Base-by-base conservation (phyloP, 2,888 invertebrate genomes). In the Drosophila anomelani region DNA sequence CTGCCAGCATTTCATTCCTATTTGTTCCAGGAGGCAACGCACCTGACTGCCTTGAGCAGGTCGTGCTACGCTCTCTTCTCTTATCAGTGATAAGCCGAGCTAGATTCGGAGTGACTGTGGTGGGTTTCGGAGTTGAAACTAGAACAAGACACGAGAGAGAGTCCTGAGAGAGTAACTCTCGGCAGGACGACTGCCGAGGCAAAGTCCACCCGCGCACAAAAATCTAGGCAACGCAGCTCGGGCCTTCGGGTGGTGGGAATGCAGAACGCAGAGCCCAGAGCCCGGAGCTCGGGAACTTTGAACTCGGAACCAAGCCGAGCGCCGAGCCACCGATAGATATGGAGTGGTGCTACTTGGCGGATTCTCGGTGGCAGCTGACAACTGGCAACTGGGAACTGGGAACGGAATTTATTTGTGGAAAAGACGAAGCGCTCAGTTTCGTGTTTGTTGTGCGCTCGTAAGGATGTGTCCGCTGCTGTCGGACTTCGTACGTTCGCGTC, bases 381-480 rank as follows among this genome's bases (percentile, higher is more conserved):
- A 69, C 71, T 78, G 56, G 55, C 60, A 54, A 69, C 71, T 78
- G 77, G 53, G 12, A 54, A 55, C 60, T 61, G 60, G 60, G 60
- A 54, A 54, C 54, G 76, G 76, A 82, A 85, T 83, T 85, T 80
- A 82, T 88, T 86, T 79, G 80, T 74, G 88, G 81, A 84, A 90
- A 89, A 89, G 51, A 86, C 90, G 87, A 89, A 83, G 85, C 63
- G 76, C 85, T 92, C 88, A 92, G 92, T 92, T 91, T 91, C 92
- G 92, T 92, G 91, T 92, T 91, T 90, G 88, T 88, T 85, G 91
- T 91, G 90, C 91, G 91, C 91, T 90, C 90, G 91, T 91, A 81
- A 91, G 91, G 91, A 91, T 92, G 92, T 91, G 84, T 85, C 84
- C 89, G 87, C 69, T 79, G 89, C 69, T 79, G 89, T 75, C 79